Evolutionary conservation across 2,113 vertebrate genomes (phyloP).

Genomic region (Talpa occidentalis): DNA sequence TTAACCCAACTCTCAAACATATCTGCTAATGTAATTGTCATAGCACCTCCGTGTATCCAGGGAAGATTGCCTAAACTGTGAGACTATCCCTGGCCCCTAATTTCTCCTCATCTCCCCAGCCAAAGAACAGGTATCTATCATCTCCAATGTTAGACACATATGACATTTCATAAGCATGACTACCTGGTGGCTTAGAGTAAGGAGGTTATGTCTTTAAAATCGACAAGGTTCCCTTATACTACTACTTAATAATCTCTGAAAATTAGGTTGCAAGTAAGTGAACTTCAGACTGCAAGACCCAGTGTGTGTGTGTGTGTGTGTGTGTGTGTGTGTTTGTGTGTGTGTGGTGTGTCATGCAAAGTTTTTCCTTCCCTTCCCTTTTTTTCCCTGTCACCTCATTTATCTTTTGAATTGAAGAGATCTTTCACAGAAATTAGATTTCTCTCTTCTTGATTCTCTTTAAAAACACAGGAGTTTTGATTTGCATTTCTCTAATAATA

Average conservation of each 20-base stretch:
- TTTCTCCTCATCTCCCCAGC: not conserved
- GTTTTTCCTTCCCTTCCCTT: not conserved
- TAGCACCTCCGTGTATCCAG: not conserved
- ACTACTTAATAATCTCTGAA: constrained; percentile 33
- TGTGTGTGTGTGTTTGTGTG: not conserved
- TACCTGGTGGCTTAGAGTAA: not conserved
- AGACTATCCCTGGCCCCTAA: too few species aligned
- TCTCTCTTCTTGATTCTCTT: not conserved
- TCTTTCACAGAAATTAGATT: not conserved
- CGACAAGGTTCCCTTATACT: not conserved
- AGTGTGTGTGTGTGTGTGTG: not conserved
- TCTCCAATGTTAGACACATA: not conserved
- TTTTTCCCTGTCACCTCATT: not conserved
- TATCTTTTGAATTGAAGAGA: not conserved
- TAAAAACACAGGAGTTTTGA: not conserved
- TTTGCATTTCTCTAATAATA: too few species aligned
- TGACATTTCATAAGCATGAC: not conserved
- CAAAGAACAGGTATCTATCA: not conserved
- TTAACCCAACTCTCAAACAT: not conserved
- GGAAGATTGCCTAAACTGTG: not conserved
- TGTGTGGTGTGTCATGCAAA: not conserved
- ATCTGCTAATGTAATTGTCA: not conserved
- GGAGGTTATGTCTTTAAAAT: not conserved
- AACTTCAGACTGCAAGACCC: not conserved
- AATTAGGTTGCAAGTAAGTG: not conserved